Evolutionary conservation across 2,797 vertebrate genomes (phyloP), one percentile per base, ranked within the genome.

Genomic region (Lindbergichthys nudifrons): DNA sequence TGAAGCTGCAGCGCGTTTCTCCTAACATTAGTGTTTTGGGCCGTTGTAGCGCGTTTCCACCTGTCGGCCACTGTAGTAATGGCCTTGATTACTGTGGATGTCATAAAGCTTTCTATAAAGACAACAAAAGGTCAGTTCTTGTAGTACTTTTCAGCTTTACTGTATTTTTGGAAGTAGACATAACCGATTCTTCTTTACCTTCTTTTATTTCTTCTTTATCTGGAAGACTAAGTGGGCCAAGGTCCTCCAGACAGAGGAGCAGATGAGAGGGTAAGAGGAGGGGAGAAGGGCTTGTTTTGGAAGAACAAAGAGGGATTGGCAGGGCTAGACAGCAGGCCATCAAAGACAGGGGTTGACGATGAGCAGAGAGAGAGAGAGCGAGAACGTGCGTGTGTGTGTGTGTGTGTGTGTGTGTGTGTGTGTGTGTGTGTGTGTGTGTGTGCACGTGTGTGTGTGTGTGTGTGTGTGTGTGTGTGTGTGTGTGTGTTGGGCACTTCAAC

Each of bases 301-400:
- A 78, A 69, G 82, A 83, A 85, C 78, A 82, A 79, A 79, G 78
- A 85, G 51, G 52, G 59, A 53, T 56, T 79, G 63, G 67, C 75
- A 41, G 48, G 72, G 82, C 66, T 19, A 80, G 70, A 82, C 78
- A 53, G 83, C 76, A 80, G 77, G 85, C 65, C 74, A 79, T 83
- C 81, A 84, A 81, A 83, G 71, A 48, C 81, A 51, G 46, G 52
- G 63, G 74, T 21, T 75, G 76, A 83, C 71, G 75, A 82, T 77
- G 67, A 86, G 68, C 63, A 53, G 76, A 65, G 71, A 59, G 36
- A 0, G 12, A 50, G 60, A 39, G 58, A 39, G 47, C n/a, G n/a
- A n/a, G n/a, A n/a, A n/a, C 21, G 51, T 60, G 50, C 66, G 66
- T 46, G 51, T 50, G 65, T 67, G 48, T 15, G 53, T 42, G 43